phyloP scores from a whole-genome alignment of 2,888 invertebrate genomes.

The Aelia acuminata region DNA sequence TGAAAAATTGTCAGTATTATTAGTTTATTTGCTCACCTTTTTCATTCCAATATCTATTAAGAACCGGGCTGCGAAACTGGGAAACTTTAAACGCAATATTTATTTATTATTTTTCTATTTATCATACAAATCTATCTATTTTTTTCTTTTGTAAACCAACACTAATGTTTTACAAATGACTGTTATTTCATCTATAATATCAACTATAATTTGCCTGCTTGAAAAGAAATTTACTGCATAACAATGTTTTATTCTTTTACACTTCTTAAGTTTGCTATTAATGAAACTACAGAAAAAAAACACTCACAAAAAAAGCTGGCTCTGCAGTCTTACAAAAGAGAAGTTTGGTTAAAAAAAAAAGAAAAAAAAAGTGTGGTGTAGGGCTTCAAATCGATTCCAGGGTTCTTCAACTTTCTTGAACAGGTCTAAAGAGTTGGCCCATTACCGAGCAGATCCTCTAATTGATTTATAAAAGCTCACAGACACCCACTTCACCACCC shows the following conservation, averaged over 20 bases:
- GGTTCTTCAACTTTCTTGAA: conserved; percentile 35
- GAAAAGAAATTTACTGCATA: neutral
- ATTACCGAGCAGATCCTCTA: conserved; percentile 25
- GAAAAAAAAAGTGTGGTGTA: neutral
- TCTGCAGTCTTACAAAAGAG: neutral
- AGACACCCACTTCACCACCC: neutral
- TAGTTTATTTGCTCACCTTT: neutral
- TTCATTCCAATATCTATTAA: neutral
- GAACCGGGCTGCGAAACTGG: too few species aligned
- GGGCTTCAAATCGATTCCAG: conserved; percentile 31
- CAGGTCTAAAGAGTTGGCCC: conserved; percentile 35
- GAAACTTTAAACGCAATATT: too few species aligned
- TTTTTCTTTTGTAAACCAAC: too few species aligned
- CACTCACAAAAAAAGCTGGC: neutral
- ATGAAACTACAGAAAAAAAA: neutral
- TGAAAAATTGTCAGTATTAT: neutral
- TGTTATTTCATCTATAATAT: neutral
- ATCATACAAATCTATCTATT: too few species aligned
- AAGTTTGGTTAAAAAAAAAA: neutral
- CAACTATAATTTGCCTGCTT: neutral
- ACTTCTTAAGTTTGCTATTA: neutral
- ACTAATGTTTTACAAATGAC: too few species aligned
- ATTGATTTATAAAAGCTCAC: conserved; percentile 42
- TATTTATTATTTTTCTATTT: too few species aligned
- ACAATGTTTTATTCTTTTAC: neutral